Conservation (phyloP, 2,888 invertebrate species). For the Nomada ferruginata region DNA sequence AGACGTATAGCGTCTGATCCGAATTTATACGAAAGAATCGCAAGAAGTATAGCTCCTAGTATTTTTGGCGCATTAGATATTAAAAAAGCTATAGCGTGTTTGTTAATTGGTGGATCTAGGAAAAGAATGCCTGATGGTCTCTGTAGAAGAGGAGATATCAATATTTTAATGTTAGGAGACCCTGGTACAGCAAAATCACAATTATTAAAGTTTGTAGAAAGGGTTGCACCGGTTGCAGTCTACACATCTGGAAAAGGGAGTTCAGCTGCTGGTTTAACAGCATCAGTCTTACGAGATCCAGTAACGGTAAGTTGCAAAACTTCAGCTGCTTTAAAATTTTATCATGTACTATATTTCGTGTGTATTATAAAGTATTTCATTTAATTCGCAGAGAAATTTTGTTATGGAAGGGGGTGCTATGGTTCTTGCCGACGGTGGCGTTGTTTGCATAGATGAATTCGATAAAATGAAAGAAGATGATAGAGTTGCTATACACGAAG, state of each 20-base stretch:
- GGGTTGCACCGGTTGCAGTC: slow-evolving; percentile 96
- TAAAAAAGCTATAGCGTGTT: slow-evolving; percentile 97
- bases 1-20: slow-evolving; percentile 92
- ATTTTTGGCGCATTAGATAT: slow-evolving; percentile 97
- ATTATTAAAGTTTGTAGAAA: slow-evolving; percentile 98
- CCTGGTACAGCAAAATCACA: slow-evolving; percentile 99
- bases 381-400: slow-evolving; percentile 91
- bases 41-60: slow-evolving; percentile 97
- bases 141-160: slow-evolving; percentile 98
- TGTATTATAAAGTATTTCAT: slow-evolving; percentile 1
- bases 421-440: slow-evolving; percentile 99
- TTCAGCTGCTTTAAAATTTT: not conserved
- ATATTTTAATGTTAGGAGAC: slow-evolving; percentile 97
- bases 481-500: slow-evolving; percentile 99
- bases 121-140: slow-evolving; percentile 97
- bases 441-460: slow-evolving; percentile 99
- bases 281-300: slow-evolving; percentile 98
- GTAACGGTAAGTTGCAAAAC: slow-evolving; percentile 88
- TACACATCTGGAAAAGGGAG: slow-evolving; percentile 99
- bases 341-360: not conserved
- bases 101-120: slow-evolving; percentile 96
- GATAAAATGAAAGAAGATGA: slow-evolving; percentile 99
- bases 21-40: slow-evolving; percentile 94
- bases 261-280: slow-evolving; percentile 99
- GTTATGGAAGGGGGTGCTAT: slow-evolving; percentile 99